Conservation (phyloP, 2,888 invertebrate species). For the Agonum fuliginosum region DNA sequence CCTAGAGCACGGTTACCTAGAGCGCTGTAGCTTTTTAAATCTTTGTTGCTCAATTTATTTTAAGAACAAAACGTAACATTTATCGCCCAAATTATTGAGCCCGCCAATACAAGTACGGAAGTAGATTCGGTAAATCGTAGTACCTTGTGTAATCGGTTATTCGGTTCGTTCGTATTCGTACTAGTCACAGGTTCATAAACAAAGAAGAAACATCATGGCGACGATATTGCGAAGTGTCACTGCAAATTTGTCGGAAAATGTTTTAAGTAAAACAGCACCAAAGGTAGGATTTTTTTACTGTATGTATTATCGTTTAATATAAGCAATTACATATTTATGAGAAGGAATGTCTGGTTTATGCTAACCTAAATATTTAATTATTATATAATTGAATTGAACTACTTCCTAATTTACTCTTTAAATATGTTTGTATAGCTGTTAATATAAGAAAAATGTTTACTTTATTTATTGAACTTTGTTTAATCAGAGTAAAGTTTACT, state of each 20-base stretch:
- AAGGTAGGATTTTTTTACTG: constrained; percentile 77
- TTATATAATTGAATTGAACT: constrained; percentile 30
- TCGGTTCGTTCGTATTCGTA: too few species aligned
- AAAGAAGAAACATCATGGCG: constrained; percentile 82
- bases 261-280: constrained; percentile 80
- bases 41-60: constrained; percentile 45
- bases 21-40: background rate
- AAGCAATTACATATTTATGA: background rate
- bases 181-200: too few species aligned
- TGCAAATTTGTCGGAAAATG: constrained; percentile 78
- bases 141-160: too few species aligned
- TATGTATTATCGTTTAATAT: background rate
- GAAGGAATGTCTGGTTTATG: background rate
- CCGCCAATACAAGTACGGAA: constrained; percentile 17
- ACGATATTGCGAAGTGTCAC: constrained; percentile 83
- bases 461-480: constrained; percentile 3
- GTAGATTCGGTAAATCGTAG: constrained; percentile 20
- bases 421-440: too few species aligned
- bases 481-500: background rate
- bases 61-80: constrained; percentile 7
- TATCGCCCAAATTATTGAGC: constrained; percentile 33
- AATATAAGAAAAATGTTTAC: background rate
- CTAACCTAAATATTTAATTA: constrained; percentile 5
- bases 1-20: too few species aligned
- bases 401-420: background rate